Evolutionary conservation across 2,888 invertebrate species (phyloP).

Genomic region (Suillia variegata): DNA sequence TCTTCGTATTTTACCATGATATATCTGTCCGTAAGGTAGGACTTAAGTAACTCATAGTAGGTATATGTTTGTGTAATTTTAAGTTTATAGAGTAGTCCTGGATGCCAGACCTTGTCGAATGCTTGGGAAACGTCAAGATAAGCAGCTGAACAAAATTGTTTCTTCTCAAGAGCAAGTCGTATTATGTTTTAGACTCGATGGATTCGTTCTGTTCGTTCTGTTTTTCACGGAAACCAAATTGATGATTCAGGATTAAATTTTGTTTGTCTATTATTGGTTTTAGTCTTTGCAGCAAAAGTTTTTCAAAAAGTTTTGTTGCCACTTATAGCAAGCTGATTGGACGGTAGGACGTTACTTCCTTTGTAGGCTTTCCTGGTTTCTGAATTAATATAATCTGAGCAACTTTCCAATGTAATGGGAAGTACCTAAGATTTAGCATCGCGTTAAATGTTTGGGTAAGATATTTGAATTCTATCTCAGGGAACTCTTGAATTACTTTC

Average conservation of each 20-base stretch:
- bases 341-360: neutral
- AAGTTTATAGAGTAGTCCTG: neutral
- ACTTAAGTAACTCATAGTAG: neutral
- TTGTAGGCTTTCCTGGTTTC: neutral
- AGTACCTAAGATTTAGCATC: neutral
- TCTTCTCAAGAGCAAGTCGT: neutral
- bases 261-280: too few relatives aligned
- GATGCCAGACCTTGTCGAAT: neutral
- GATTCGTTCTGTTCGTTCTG: slow-evolving; percentile 19
- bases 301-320: neutral
- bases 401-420: neutral
- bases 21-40: neutral
- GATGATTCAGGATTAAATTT: too few relatives aligned
- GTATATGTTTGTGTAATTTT: neutral
- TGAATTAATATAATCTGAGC: neutral
- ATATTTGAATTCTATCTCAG: neutral
- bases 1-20: neutral
- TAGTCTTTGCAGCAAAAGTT: too few relatives aligned
- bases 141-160: neutral
- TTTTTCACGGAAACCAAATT: neutral
- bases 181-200: neutral
- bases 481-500: neutral
- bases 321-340: neutral
- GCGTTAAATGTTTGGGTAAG: neutral
- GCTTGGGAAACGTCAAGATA: neutral